These are phyloP conservation scores for Corythornis madagascariensis DNA, from an alignment of 2,113 vertebrate genomes.

Conservation along the genomic window DNA sequence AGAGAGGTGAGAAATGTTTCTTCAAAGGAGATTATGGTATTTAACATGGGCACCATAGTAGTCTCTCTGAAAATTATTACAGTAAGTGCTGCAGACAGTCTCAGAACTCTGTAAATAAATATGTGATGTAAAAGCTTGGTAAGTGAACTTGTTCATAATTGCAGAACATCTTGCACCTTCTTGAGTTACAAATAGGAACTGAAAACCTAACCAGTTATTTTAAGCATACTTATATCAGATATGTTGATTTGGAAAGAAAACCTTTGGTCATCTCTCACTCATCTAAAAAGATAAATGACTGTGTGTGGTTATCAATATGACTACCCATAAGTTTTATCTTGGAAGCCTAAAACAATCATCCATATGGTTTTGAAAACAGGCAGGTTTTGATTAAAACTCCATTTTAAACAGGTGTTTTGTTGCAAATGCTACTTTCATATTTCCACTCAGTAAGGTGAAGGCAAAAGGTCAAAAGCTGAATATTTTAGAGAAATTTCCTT, in stretches of 20 bases:
- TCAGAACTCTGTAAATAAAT: neutral
- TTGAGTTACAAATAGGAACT: neutral
- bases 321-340: neutral
- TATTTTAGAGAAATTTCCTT: neutral
- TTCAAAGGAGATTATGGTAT: neutral
- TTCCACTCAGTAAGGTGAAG: neutral
- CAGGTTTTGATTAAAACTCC: neutral
- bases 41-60: neutral
- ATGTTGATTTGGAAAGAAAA: constrained; percentile 8
- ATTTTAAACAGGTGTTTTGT: neutral
- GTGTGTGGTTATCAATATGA: neutral
- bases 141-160: neutral
- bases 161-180: neutral
- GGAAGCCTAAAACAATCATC: neutral
- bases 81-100: neutral
- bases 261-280: neutral
- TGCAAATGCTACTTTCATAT: neutral
- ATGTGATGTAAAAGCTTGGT: neutral
- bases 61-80: neutral
- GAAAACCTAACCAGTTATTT: neutral
- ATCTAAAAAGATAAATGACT: neutral
- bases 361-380: neutral
- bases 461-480: neutral
- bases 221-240: neutral
- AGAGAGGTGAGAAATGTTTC: neutral